A percentile compares a stretch with the other conserved stretches of the same genome.
These are phyloP conservation scores for Drosophila vallismaia DNA, from an alignment of 2,888 invertebrate species.

Conservation along the genomic window DNA sequence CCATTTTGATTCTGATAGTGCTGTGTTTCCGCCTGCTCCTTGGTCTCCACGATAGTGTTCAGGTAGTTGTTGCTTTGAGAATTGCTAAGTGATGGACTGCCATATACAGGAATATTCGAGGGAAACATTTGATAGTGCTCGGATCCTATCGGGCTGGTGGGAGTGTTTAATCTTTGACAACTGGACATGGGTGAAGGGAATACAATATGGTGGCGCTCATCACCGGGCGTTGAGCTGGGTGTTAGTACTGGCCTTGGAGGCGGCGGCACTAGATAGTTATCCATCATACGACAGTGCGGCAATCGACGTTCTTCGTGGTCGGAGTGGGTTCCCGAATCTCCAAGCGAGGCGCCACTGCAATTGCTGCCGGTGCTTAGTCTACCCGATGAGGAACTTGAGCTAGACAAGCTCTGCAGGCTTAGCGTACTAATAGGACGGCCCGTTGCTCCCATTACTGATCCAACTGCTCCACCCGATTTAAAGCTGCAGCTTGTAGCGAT, in stretches of 20 bases:
- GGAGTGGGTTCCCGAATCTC: constrained; percentile 93
- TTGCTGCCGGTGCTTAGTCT: constrained; percentile 91
- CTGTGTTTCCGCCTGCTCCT: constrained; percentile 76
- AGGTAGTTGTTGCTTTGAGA: constrained; percentile 81
- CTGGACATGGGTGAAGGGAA: constrained; percentile 82
- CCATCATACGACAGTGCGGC: constrained; percentile 83
- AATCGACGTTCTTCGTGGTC: constrained; percentile 90
- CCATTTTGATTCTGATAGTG: constrained; percentile 73
- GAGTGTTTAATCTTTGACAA: constrained; percentile 79
- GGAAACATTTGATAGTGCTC: constrained; percentile 84
- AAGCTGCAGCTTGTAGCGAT: constrained; percentile 81
- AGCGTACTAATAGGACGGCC: constrained; percentile 88
- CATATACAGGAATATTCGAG: constrained; percentile 83
- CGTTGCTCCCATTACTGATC: constrained; percentile 7
- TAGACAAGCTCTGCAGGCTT: constrained; percentile 88
- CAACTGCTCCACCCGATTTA: constrained; percentile 78
- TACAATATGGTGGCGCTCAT: constrained; percentile 82
- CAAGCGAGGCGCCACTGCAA: constrained; percentile 90
- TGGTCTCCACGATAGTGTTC: constrained; percentile 83
- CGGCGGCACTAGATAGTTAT: constrained; percentile 87
- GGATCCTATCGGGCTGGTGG: constrained; percentile 80
- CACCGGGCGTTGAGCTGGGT: constrained; percentile 83
- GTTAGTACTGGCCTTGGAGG: constrained; percentile 85
- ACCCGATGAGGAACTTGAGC: constrained; percentile 90
- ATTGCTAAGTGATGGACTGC: constrained; percentile 70